Conservation (phyloP, 2,113 vertebrate species). For the Pantherophis guttatus region DNA sequence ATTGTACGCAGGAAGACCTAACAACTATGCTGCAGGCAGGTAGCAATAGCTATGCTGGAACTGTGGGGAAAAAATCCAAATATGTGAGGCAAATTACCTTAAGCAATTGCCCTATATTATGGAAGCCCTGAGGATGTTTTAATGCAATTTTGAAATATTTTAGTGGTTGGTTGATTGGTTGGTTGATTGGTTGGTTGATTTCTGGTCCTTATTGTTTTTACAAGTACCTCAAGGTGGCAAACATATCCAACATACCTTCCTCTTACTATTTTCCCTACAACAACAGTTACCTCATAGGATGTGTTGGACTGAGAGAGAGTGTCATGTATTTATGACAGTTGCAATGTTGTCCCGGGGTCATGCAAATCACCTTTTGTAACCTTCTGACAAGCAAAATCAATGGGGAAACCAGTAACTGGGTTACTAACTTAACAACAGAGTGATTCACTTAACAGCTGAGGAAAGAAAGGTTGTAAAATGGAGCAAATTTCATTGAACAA, state of each 20-base stretch:
- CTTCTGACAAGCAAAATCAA: no score
- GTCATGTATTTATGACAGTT: not conserved
- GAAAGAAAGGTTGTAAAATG: not conserved
- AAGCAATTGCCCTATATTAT: not conserved
- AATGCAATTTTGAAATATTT: not conserved
- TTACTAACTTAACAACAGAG: not conserved
- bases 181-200: no score
- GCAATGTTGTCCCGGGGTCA: no score
- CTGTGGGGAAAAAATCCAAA: not conserved
- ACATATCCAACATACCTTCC: not conserved
- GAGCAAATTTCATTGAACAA: not conserved
- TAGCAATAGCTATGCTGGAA: not conserved
- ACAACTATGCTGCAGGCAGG: not conserved
- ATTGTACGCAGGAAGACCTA: not conserved
- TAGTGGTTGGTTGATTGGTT: not conserved
- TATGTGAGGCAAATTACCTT: not conserved
- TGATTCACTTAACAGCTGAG: not conserved
- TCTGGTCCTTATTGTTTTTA: not conserved
- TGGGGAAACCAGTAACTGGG: no score
- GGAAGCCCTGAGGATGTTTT: not conserved
- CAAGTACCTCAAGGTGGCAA: not conserved
- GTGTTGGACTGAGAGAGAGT: not conserved
- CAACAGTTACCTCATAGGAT: not conserved
- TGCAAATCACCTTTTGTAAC: no score
- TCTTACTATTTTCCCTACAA: not conserved